Conservation (phyloP, 2,888 invertebrate genomes). For the Spilosoma lubricipeda region DNA sequence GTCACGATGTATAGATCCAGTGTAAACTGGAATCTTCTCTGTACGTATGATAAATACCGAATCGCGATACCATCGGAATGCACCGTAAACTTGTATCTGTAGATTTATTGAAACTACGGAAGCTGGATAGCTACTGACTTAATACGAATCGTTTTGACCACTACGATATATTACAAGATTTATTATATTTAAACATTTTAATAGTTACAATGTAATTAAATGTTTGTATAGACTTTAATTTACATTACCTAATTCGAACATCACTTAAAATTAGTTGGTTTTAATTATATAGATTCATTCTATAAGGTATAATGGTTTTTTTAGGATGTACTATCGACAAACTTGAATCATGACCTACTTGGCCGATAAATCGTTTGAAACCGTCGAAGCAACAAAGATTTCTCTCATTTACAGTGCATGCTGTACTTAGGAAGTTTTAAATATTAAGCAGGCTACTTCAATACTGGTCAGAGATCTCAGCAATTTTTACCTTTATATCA, state of each 20-base stretch:
- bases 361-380: too few species aligned
- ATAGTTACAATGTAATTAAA: not conserved
- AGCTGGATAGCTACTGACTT: slow-evolving; percentile 36
- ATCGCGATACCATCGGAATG: slow-evolving; percentile 64
- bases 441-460: too few species aligned
- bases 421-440: too few species aligned
- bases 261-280: not conserved
- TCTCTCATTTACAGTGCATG: too few species aligned
- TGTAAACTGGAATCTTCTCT: slow-evolving; percentile 46
- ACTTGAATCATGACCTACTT: too few species aligned
- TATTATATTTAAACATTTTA: not conserved
- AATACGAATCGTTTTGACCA: slow-evolving; percentile 13
- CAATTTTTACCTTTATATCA: too few species aligned
- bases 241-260: not conserved
- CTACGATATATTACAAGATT: not conserved
- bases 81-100: slow-evolving; percentile 56
- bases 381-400: too few species aligned
- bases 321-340: too few species aligned
- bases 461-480: too few species aligned
- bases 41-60: slow-evolving; percentile 69
- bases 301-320: too few species aligned
- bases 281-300: too few species aligned
- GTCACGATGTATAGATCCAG: slow-evolving; percentile 55
- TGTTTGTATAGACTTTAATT: not conserved
- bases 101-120: slow-evolving; percentile 57